Conservation (phyloP, 2,797 vertebrate species). For the Sarcophilus harrisii region DNA sequence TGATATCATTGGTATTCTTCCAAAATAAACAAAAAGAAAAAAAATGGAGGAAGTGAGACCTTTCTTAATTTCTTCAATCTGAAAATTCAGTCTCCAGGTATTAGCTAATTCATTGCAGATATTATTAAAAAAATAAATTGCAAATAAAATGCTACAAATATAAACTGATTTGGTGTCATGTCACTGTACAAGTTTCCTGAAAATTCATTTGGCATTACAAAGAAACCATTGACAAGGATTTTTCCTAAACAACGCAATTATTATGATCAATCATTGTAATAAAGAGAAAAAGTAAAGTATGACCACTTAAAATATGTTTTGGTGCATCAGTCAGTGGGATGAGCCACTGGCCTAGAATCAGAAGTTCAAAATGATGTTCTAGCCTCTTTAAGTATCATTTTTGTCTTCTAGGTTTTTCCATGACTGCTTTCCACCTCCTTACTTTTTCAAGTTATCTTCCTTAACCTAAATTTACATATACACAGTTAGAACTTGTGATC, state of each 20-base stretch:
- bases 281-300: neutral
- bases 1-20: neutral
- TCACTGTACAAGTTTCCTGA: neutral
- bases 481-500: neutral
- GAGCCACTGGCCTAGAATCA: neutral
- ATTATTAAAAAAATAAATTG: neutral
- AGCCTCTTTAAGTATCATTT: neutral
- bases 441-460: neutral
- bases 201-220: neutral
- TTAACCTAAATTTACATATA: neutral
- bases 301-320: neutral
- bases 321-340: neutral
- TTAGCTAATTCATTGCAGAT: neutral
- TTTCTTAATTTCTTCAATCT: constrained; percentile 5
- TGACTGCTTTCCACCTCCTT: neutral
- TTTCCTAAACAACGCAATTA: neutral
- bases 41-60: neutral
- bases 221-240: neutral
- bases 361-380: neutral
- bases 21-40: neutral
- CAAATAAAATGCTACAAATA: neutral
- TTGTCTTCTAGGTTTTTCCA: neutral
- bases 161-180: neutral
- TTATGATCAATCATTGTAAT: neutral
- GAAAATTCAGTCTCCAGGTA: neutral